Conservation (phyloP, 2,797 vertebrate species). For the Hippopotamyrus pictus region DNA sequence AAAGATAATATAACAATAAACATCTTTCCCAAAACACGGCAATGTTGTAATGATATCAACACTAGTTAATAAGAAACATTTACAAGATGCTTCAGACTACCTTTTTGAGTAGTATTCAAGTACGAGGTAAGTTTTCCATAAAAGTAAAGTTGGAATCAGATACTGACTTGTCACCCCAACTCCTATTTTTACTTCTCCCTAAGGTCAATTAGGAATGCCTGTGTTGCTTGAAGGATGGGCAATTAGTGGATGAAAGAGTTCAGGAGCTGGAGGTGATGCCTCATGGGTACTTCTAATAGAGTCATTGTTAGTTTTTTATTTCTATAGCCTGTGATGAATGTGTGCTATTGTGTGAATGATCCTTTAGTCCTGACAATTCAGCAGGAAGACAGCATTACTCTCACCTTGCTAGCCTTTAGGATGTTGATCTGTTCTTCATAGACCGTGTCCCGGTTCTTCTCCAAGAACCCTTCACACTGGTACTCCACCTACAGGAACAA, state of each 20-base stretch:
- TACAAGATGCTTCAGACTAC: background rate
- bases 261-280: background rate
- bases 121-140: background rate
- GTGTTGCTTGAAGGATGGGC: background rate
- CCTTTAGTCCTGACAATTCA: background rate
- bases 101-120: background rate
- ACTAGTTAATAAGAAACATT: background rate
- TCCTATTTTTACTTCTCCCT: background rate
- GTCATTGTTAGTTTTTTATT: background rate
- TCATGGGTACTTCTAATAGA: background rate
- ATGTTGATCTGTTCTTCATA: conserved; percentile 96
- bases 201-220: background rate
- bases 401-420: conserved; percentile 90
- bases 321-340: background rate
- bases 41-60: background rate
- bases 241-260: background rate
- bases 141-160: background rate
- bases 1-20: background rate
- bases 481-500: conserved; percentile 77
- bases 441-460: conserved; percentile 93
- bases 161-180: background rate
- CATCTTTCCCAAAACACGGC: background rate
- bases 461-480: conserved; percentile 86
- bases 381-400: background rate
- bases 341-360: background rate